Evolutionary conservation across 2,113 vertebrate species (phyloP).

Genomic region (Pantherophis guttatus): DNA sequence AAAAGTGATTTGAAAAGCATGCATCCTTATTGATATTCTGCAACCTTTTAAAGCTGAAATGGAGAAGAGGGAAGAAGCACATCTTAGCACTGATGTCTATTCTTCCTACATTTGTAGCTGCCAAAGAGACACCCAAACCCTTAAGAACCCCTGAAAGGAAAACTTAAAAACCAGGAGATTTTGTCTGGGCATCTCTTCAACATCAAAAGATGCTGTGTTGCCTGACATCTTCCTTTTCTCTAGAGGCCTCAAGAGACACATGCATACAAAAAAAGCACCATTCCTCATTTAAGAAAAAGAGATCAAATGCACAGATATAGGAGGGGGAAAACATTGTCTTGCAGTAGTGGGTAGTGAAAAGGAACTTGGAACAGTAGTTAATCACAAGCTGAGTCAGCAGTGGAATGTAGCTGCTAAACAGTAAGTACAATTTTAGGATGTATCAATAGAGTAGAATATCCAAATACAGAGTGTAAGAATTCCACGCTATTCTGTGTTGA

Average conservation of each 20-base stretch:
- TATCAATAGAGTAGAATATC: not conserved
- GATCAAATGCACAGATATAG: not conserved
- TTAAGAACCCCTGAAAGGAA: not conserved
- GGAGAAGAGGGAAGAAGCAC: not conserved
- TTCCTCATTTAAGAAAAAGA: not conserved
- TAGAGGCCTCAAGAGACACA: not conserved
- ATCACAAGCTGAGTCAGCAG: not conserved
- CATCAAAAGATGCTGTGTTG: not conserved
- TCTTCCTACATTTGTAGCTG: not conserved
- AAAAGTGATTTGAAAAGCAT: not conserved
- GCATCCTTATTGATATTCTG: not conserved
- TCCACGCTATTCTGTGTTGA: not conserved
- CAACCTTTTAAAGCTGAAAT: not conserved
- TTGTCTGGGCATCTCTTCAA: not conserved
- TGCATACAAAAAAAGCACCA: not conserved
- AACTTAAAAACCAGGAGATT: not conserved
- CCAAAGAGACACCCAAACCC: not conserved
- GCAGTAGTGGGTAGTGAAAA: not conserved
- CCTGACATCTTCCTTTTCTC: not conserved
- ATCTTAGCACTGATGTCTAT: not conserved
- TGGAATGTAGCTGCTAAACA: not conserved
- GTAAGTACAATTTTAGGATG: not conserved
- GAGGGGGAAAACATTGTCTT: not conserved
- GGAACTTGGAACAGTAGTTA: not conserved
- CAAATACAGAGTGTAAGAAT: not conserved